A percentile compares a stretch with the other conserved stretches of the same genome.
These are phyloP conservation scores for Sandelia bainsii DNA, from an alignment of 2,797 vertebrate genomes.

Conservation along the genomic window DNA sequence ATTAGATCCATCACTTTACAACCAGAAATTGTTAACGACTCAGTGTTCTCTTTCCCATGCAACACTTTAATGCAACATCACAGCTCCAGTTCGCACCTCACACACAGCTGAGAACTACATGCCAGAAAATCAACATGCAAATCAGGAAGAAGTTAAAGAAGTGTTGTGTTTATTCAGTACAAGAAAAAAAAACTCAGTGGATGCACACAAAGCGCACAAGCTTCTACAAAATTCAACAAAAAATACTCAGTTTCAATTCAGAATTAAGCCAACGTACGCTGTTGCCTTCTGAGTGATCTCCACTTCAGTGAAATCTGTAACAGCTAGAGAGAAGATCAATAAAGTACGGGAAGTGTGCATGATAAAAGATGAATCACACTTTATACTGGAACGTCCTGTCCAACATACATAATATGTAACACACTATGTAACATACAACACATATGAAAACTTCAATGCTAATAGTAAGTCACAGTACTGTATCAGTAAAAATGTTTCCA, in stretches of 20 bases:
- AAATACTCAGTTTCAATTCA: slow-evolving; percentile 74
- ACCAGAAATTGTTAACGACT: too few species aligned
- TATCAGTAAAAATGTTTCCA: slow-evolving; percentile 1
- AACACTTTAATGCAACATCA: too few species aligned
- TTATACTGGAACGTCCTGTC: slow-evolving; percentile 1
- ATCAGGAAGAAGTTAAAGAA: slow-evolving; percentile 23
- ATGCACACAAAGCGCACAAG: slow-evolving; percentile 48
- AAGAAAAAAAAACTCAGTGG: slow-evolving; percentile 52
- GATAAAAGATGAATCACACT: slow-evolving; percentile 7
- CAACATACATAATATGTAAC: slow-evolving; percentile 12
- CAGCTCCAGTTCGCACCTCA: too few species aligned
- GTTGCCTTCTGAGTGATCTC: slow-evolving; percentile 31
- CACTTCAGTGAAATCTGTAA: slow-evolving; percentile 2
- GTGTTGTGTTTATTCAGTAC: slow-evolving; percentile 69
- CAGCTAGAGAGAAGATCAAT: neutral
- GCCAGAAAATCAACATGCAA: too few species aligned
- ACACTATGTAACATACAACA: slow-evolving; percentile 27
- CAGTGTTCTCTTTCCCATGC: too few species aligned
- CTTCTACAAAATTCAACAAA: slow-evolving; percentile 52
- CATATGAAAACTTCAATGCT: slow-evolving; percentile 22
- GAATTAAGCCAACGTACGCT: slow-evolving; percentile 49
- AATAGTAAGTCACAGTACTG: slow-evolving; percentile 39
- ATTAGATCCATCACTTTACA: too few species aligned
- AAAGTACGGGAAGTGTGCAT: neutral
- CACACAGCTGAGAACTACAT: too few species aligned